phyloP scores from a whole-genome alignment of 2,113 vertebrate genomes.

The Cynoglossus semilaevis region DNA sequence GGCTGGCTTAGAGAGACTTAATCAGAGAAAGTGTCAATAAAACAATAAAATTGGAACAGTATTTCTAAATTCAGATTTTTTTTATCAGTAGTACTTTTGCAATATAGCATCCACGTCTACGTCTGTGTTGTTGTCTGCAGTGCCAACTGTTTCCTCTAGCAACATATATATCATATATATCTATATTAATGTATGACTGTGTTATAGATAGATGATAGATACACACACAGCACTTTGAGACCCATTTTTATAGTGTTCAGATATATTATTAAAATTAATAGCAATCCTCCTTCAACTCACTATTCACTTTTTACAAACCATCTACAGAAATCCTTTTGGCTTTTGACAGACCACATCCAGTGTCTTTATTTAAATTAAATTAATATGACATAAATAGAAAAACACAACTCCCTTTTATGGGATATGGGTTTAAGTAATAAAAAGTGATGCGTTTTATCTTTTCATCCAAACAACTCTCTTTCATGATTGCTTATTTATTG shows the following conservation, averaged over 20 bases:
- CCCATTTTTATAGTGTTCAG: conserved; percentile 57
- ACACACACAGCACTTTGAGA: too few relatives aligned
- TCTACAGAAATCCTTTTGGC: conserved; percentile 64
- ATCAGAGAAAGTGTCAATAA: too few relatives aligned
- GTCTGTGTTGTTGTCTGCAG: too few relatives aligned
- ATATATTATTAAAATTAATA: conserved; percentile 59
- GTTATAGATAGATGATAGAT: too few relatives aligned
- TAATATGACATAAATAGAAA: conserved; percentile 53
- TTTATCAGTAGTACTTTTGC: too few relatives aligned
- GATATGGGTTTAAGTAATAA: conserved; percentile 65
- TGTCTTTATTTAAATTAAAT: conserved; percentile 64
- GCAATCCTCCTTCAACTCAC: conserved; percentile 34
- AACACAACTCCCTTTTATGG: conserved; percentile 51
- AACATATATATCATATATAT: too few relatives aligned
- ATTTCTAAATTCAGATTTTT: too few relatives aligned
- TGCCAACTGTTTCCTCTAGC: too few relatives aligned
- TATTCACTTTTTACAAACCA: conserved; percentile 34
- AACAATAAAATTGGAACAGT: too few relatives aligned
- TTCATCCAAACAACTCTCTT: conserved; percentile 57
- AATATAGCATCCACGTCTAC: too few relatives aligned
- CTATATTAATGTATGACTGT: too few relatives aligned
- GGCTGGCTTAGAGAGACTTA: too few relatives aligned
- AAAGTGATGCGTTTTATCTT: conserved; percentile 57
- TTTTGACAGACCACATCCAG: conserved; percentile 37
- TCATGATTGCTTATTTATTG: conserved; percentile 66